phyloP scores from a whole-genome alignment of 2,888 invertebrate genomes.

The Coenonympha glycerion region DNA sequence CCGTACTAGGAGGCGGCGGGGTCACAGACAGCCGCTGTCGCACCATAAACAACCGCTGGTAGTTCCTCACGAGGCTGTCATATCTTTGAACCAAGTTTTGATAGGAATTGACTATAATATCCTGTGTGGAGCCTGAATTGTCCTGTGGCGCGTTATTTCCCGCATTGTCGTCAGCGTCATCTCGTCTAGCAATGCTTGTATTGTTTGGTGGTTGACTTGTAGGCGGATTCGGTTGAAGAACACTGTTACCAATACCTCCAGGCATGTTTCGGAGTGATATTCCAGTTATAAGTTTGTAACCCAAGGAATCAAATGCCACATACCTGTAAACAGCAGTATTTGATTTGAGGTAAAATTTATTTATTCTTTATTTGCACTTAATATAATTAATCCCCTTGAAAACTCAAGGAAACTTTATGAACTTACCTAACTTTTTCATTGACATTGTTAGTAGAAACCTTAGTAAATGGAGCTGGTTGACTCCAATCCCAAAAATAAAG shows the following conservation, averaged over 20 bases:
- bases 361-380: too few relatives aligned
- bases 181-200: conserved; percentile 45
- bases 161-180: conserved; percentile 42
- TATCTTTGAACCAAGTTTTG: conserved; percentile 71
- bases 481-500: conserved; percentile 95
- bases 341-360: not conserved
- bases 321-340: conserved; percentile 73
- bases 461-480: conserved; percentile 83
- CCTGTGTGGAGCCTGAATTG: conserved; percentile 48
- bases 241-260: conserved; percentile 36
- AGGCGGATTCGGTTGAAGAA: conserved; percentile 43
- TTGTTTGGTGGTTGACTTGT: conserved; percentile 37
- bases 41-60: conserved; percentile 69
- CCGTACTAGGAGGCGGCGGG: conserved; percentile 61
- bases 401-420: too few relatives aligned
- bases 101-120: conserved; percentile 67
- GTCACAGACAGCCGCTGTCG: conserved; percentile 60
- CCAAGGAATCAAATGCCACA: conserved; percentile 88
- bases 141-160: conserved; percentile 42
- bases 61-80: conserved; percentile 69
- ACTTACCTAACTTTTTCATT: conserved; percentile 87
- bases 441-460: conserved; percentile 82
- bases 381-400: too few relatives aligned
- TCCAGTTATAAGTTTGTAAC: conserved; percentile 88
- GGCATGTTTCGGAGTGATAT: conserved; percentile 75